A percentile compares a stretch with the other conserved stretches of the same genome.
Evolutionary conservation across 2,797 vertebrate species (phyloP).

Genomic region (Hylomyscus alleni): DNA sequence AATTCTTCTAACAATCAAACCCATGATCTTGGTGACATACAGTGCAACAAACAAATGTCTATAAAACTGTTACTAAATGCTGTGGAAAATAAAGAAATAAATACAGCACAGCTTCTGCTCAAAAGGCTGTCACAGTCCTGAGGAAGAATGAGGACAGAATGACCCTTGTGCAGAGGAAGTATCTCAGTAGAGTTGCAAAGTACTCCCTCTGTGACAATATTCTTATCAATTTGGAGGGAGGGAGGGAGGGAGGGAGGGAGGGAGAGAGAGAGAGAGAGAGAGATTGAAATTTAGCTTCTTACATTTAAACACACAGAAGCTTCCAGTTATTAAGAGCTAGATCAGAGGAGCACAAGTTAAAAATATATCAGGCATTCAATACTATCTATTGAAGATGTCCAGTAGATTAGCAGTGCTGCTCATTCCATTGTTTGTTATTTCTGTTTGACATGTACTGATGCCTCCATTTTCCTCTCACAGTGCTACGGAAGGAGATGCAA

Average conservation of each 20-base stretch:
- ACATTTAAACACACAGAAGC: neutral
- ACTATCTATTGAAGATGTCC: neutral
- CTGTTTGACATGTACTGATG: neutral
- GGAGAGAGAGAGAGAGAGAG: neutral
- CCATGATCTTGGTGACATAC: neutral
- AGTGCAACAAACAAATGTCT: constrained; percentile 1
- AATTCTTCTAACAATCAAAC: constrained; percentile 11
- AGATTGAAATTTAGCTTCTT: neutral
- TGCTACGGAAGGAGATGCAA: neutral
- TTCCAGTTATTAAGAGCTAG: neutral
- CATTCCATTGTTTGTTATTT: neutral
- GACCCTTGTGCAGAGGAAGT: neutral
- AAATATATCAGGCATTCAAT: neutral
- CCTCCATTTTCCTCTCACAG: neutral
- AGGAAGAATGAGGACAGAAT: neutral
- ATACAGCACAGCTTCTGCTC: neutral
- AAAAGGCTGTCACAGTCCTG: neutral
- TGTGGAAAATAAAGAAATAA: neutral
- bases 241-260: neutral
- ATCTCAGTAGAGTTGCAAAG: neutral
- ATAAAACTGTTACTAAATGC: neutral
- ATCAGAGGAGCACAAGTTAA: neutral
- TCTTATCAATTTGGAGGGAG: too few relatives aligned
- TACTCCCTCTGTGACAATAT: neutral
- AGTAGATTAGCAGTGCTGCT: neutral